Conservation (phyloP, 2,113 vertebrate species). For the Paracanthobrama guichenoti region DNA sequence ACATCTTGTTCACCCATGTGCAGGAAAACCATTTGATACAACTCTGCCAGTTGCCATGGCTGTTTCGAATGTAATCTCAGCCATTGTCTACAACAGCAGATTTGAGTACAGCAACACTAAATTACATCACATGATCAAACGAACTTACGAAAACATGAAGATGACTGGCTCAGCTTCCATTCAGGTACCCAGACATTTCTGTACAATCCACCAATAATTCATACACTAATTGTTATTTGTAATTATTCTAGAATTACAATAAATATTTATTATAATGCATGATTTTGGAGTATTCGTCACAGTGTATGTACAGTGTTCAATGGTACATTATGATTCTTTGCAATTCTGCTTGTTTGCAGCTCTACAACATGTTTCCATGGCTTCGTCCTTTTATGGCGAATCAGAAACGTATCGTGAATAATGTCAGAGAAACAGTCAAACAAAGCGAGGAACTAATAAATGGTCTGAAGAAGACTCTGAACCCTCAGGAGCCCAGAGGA, state of each 20-base stretch:
- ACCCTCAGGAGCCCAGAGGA: slow-evolving; percentile 50
- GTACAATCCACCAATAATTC: too few relatives aligned
- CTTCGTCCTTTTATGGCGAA: slow-evolving; percentile 32
- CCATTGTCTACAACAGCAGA: too few relatives aligned
- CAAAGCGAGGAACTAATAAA: not conserved
- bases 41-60: slow-evolving; percentile 22
- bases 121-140: too few relatives aligned
- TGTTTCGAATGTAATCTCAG: too few relatives aligned
- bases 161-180: slow-evolving; percentile 53
- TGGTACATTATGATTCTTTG: not conserved
- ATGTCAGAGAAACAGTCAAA: not conserved
- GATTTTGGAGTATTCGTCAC: too few relatives aligned
- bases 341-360: slow-evolving; percentile 40
- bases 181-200: slow-evolving; percentile 47
- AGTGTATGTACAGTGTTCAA: not conserved
- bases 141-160: slow-evolving; percentile 11
- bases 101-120: too few relatives aligned
- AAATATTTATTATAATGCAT: too few relatives aligned
- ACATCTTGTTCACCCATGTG: not conserved
- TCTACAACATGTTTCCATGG: slow-evolving; percentile 57
- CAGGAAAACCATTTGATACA: slow-evolving; percentile 59
- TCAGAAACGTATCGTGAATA: slow-evolving; percentile 8
- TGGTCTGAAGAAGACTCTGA: slow-evolving; percentile 41
- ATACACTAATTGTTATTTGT: too few relatives aligned
- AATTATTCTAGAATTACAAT: too few relatives aligned